Conservation (phyloP, 2,113 vertebrate species). For the Osmerus eperlanus region DNA sequence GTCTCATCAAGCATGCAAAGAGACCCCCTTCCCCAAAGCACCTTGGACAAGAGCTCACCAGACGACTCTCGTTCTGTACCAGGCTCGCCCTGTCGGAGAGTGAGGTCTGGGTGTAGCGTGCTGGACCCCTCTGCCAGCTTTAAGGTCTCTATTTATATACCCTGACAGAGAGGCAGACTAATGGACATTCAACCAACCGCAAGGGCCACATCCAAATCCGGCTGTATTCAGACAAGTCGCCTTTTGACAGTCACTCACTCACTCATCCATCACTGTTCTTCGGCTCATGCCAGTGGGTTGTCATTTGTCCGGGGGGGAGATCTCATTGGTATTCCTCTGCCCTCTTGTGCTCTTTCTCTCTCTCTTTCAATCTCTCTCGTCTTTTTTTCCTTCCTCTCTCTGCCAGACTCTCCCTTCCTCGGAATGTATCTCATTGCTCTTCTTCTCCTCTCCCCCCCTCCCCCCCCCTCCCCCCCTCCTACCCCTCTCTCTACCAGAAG, state of each 20-base stretch:
- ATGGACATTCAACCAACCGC: conserved; percentile 31
- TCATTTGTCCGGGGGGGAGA: not conserved
- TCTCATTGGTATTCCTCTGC: not conserved
- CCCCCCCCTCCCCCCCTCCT: not conserved
- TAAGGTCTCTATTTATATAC: conserved; percentile 15
- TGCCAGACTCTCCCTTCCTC: not conserved
- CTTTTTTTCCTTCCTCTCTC: conserved; percentile 20
- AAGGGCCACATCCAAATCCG: conserved; percentile 24
- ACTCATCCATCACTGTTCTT: conserved; percentile 10
- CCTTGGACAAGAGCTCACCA: too few relatives aligned
- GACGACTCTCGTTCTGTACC: too few relatives aligned
- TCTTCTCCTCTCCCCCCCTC: not conserved
- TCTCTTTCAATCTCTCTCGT: not conserved
- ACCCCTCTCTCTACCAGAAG: conserved; percentile 49
- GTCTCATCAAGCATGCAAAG: too few relatives aligned
- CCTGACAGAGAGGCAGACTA: conserved; percentile 20
- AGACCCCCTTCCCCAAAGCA: too few relatives aligned
- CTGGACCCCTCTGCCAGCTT: not conserved
- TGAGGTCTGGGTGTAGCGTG: too few relatives aligned
- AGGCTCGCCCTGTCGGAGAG: too few relatives aligned
- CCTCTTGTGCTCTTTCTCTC: not conserved
- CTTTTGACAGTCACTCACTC: not conserved
- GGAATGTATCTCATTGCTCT: not conserved
- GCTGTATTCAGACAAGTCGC: not conserved
- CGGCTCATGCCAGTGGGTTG: too few relatives aligned